Conservation (phyloP, 2,113 vertebrate genomes). For the Platycercus adscitus region DNA sequence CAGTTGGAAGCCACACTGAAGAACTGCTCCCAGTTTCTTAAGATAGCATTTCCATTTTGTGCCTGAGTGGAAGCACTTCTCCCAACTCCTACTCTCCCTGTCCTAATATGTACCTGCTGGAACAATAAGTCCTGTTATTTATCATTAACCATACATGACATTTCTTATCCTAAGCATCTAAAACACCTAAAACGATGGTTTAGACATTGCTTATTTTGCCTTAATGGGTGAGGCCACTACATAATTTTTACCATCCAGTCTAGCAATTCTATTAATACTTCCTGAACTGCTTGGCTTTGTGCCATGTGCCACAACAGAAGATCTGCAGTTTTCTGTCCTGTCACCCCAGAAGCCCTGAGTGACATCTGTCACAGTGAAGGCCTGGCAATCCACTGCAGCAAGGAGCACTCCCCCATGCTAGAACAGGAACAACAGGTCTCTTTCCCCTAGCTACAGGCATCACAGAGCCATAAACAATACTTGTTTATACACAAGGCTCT, state of each 20-base stretch:
- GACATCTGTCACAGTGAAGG: background rate
- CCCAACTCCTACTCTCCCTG: slow-evolving; percentile 19
- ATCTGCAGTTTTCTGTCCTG: background rate
- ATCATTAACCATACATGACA: background rate
- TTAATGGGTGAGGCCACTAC: background rate
- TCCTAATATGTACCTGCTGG: slow-evolving; percentile 7
- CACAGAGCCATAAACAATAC: background rate
- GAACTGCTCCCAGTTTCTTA: slow-evolving; percentile 32
- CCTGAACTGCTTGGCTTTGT: background rate
- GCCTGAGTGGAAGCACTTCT: slow-evolving; percentile 25
- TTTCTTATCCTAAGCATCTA: background rate
- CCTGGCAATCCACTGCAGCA: background rate
- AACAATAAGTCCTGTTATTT: slow-evolving; percentile 4
- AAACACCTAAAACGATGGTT: background rate
- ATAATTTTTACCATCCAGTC: background rate
- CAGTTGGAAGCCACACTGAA: slow-evolving; percentile 39
- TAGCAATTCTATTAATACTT: background rate
- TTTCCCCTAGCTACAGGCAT: background rate
- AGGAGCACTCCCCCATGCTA: background rate
- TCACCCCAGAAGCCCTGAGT: background rate
- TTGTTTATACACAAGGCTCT: fast-evolving
- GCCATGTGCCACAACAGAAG: fast-evolving
- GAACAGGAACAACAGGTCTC: background rate
- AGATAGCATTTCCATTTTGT: slow-evolving; percentile 62
- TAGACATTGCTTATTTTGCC: background rate